Percentiles rank a stretch among this genome's conserved stretches.
phyloP scores from a whole-genome alignment of 2,888 invertebrate genomes.

The Sinohyriopsis cumingii region DNA sequence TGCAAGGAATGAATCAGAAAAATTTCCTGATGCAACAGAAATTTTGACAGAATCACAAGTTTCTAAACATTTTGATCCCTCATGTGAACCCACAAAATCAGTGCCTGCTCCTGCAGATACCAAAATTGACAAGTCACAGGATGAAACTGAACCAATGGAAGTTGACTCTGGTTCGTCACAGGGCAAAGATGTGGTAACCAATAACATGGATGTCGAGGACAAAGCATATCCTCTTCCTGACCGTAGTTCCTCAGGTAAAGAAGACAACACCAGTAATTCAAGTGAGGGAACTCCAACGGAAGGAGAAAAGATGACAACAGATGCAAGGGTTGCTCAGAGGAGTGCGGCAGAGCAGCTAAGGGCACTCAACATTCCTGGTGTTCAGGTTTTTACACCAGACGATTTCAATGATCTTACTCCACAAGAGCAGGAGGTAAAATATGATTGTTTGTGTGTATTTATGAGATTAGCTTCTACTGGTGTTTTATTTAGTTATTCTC shows the following conservation, averaged over 20 bases:
- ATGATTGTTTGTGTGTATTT: not conserved
- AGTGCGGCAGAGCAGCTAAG: conserved; percentile 30
- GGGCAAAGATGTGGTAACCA: conserved; percentile 11
- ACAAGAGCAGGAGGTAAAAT: conserved; percentile 57
- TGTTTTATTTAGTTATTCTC: too few species aligned
- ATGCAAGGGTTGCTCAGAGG: conserved; percentile 1
- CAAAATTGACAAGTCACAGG: not conserved
- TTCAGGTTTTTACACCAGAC: conserved; percentile 59
- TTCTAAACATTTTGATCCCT: too few species aligned
- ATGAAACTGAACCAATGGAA: conserved; percentile 43
- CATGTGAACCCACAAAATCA: not conserved
- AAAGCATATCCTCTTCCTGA: not conserved
- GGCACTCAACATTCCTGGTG: conserved; percentile 56
- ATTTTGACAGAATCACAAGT: not conserved
- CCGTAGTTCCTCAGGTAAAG: not conserved
- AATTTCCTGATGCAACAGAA: conserved; percentile 1
- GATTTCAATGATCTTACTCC: conserved; percentile 57
- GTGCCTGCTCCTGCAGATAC: not conserved
- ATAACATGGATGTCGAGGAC: not conserved
- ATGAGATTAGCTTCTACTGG: too few species aligned
- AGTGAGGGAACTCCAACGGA: not conserved
- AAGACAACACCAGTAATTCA: conserved; percentile 1
- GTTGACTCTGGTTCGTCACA: conserved; percentile 21
- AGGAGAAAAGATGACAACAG: not conserved
- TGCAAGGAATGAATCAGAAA: conserved; percentile 1